Evolutionary conservation across 1,140 invertebrate genomes (phyloP).

Genomic region (Drosophila quadrilineata): DNA sequence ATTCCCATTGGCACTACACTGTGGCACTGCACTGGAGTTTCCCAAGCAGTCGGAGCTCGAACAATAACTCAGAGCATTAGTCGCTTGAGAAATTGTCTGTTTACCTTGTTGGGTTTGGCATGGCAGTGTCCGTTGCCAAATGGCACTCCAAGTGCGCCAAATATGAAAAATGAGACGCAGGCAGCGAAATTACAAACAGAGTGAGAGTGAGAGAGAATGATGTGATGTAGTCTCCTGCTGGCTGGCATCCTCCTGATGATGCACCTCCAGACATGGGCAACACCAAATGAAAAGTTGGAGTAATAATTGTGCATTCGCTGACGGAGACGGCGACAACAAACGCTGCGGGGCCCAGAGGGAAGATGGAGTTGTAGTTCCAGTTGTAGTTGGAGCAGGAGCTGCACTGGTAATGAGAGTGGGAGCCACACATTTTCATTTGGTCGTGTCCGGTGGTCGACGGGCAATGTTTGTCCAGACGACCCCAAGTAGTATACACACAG

Average conservation of each 20-base stretch:
- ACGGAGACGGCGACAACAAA: conserved; percentile 33
- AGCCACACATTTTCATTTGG: conserved; percentile 75
- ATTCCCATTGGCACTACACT: conserved; percentile 10
- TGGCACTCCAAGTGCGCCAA: conserved; percentile 66
- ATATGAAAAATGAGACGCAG: conserved; percentile 77
- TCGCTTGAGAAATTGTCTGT: conserved; percentile 77
- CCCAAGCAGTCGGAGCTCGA: conserved; percentile 25
- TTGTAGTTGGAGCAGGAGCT: not conserved
- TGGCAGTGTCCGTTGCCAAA: conserved; percentile 53
- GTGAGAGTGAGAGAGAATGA: conserved; percentile 11
- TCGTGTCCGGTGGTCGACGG: conserved; percentile 69
- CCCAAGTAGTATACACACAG: conserved; percentile 69
- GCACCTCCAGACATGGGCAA: conserved; percentile 62
- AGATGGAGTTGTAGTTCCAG: too few species aligned
- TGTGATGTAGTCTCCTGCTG: conserved; percentile 31
- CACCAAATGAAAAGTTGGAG: conserved; percentile 70
- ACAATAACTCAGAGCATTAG: conserved; percentile 76
- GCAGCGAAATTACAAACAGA: conserved; percentile 65
- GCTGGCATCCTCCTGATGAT: conserved; percentile 58
- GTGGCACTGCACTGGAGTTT: not conserved
- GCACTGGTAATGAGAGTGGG: not conserved
- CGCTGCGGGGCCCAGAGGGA: conserved; percentile 40
- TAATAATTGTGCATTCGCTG: conserved; percentile 62
- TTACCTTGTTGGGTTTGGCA: conserved; percentile 67
- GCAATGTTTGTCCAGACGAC: conserved; percentile 80